phyloP scores from a whole-genome alignment of 2,888 invertebrate genomes.

The Stegana nigrithorax region DNA sequence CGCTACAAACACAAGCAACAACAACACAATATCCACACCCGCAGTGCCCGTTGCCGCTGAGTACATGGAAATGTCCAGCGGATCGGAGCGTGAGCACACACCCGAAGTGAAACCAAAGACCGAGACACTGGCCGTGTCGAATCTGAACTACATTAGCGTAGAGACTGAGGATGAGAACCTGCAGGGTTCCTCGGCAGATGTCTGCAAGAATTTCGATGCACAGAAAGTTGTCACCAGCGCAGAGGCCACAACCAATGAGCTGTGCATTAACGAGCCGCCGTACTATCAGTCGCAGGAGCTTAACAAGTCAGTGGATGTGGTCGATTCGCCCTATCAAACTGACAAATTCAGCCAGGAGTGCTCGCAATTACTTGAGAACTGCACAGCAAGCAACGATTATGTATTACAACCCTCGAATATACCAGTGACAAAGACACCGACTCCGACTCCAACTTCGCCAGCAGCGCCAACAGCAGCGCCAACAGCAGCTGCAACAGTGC shows the following conservation, averaged over 20 bases:
- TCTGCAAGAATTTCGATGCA: conserved; percentile 61
- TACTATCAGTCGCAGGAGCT: conserved; percentile 67
- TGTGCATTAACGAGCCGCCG: conserved; percentile 67
- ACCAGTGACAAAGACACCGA: conserved; percentile 69
- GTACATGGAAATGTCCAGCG: conserved; percentile 69
- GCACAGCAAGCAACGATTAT: conserved; percentile 69
- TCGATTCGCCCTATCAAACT: conserved; percentile 54
- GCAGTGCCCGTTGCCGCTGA: conserved; percentile 42
- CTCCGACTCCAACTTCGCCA: conserved; percentile 37
- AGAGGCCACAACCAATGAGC: conserved; percentile 64
- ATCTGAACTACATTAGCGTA: conserved; percentile 68
- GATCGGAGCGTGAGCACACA: conserved; percentile 64
- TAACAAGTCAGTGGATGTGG: conserved; percentile 56
- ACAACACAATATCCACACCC: not conserved
- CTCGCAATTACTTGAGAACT: conserved; percentile 66
- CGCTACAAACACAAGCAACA: too few relatives aligned
- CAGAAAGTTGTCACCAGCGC: conserved; percentile 58
- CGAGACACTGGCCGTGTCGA: conserved; percentile 65
- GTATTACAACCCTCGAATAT: conserved; percentile 75
- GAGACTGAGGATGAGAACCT: conserved; percentile 65
- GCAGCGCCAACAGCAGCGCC: conserved; percentile 64
- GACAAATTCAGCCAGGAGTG: conserved; percentile 68
- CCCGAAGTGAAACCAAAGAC: conserved; percentile 53
- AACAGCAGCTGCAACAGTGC: conserved; percentile 72
- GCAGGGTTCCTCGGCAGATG: conserved; percentile 57